These are phyloP conservation scores for Pogonus chalceus DNA, from an alignment of 1,140 invertebrate species.

Conservation along the genomic window DNA sequence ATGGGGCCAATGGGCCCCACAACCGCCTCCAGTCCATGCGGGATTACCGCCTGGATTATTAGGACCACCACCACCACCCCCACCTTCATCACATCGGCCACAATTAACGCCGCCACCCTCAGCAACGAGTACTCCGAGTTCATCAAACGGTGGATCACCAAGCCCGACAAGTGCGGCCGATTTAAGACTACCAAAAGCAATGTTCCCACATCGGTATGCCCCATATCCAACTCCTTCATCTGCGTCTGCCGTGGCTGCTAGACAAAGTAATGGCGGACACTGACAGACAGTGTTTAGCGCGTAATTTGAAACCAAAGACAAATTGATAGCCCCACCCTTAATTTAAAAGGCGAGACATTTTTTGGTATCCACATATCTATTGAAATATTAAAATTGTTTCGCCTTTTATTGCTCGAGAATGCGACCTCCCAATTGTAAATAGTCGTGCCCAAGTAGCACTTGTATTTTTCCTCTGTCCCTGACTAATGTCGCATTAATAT, in stretches of 20 bases:
- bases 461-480: no score
- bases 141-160: constrained; percentile 32
- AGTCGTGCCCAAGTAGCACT: no score
- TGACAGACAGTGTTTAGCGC: not conserved
- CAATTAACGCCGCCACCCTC: constrained; percentile 31
- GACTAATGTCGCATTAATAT: no score
- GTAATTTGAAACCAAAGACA: not conserved
- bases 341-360: no score
- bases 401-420: no score
- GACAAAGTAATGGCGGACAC: constrained; percentile 12
- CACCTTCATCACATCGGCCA: constrained; percentile 20
- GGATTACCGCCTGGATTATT: constrained; percentile 29
- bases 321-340: no score
- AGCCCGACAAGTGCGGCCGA: constrained; percentile 32
- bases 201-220: constrained; percentile 32
- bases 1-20: constrained; percentile 21
- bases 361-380: no score
- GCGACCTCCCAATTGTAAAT: no score
- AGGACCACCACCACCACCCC: constrained; percentile 20
- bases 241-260: constrained; percentile 17
- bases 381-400: no score
- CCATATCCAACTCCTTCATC: constrained; percentile 30
- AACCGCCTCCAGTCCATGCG: constrained; percentile 23
- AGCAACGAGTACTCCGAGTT: constrained; percentile 25
- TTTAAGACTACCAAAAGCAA: constrained; percentile 30